Evolutionary conservation across 1,140 invertebrate species (phyloP).

Genomic region (Hypsibius dujardini): DNA sequence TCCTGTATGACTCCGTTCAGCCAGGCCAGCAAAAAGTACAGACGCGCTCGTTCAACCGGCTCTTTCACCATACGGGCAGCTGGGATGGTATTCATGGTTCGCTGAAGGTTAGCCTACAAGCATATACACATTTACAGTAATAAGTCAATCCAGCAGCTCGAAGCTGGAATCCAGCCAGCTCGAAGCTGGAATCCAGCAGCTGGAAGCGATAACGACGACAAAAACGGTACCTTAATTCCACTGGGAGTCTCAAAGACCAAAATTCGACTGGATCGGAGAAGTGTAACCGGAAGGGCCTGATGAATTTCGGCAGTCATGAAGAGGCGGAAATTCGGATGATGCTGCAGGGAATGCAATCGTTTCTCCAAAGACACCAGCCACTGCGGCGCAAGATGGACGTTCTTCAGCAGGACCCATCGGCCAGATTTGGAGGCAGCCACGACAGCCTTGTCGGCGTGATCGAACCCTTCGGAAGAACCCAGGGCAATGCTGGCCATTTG

Average conservation of each 20-base stretch:
- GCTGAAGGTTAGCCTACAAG: slow-evolving; percentile 82
- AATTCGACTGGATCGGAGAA: slow-evolving; percentile 77
- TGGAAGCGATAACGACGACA: too few relatives aligned
- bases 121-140: too few relatives aligned
- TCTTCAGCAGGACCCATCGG: slow-evolving; percentile 94
- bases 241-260: slow-evolving; percentile 98
- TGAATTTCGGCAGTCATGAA: slow-evolving; percentile 67
- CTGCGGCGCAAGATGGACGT: slow-evolving; percentile 92
- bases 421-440: slow-evolving; percentile 91
- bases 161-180: too few relatives aligned
- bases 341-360: slow-evolving; percentile 83
- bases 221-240: slow-evolving; percentile 81
- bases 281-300: slow-evolving; percentile 69
- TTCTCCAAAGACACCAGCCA: slow-evolving; percentile 99
- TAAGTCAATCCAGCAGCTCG: too few relatives aligned
- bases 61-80: slow-evolving; percentile 38
- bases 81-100: slow-evolving; percentile 82
- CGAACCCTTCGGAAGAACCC: slow-evolving; percentile 97
- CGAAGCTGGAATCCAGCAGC: too few relatives aligned
- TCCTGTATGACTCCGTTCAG: slow-evolving; percentile 99
- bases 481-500: slow-evolving; percentile 92
- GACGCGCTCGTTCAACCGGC: slow-evolving; percentile 23
- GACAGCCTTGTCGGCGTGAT: slow-evolving; percentile 88
- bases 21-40: slow-evolving; percentile 98
- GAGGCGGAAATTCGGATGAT: slow-evolving; percentile 65